phyloP scores from a whole-genome alignment of 1,140 invertebrate genomes.

The Drosophila sturtevanti region DNA sequence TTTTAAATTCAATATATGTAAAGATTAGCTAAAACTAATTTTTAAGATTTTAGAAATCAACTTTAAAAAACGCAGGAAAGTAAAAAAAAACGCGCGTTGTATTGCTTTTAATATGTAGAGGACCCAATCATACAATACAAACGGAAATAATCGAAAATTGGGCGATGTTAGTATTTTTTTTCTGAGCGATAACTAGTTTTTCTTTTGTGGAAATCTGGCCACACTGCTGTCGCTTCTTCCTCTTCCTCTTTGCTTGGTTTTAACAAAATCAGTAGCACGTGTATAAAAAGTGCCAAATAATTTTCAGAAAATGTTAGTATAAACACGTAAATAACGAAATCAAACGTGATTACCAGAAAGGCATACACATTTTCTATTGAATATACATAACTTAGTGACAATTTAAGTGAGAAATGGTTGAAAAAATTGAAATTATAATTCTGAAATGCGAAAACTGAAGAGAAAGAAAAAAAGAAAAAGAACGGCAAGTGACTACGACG shows the following conservation, averaged over 20 bases:
- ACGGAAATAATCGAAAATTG: neutral
- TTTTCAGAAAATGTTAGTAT: constrained; percentile 82
- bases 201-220: neutral
- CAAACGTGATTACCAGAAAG: constrained; percentile 31
- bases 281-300: constrained; percentile 83
- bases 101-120: too few species aligned
- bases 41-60: too few species aligned
- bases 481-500: constrained; percentile 52
- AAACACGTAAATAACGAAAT: constrained; percentile 41
- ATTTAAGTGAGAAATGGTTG: constrained; percentile 36
- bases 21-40: too few species aligned
- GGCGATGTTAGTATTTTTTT: neutral
- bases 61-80: too few species aligned
- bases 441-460: constrained; percentile 49
- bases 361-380: constrained; percentile 8
- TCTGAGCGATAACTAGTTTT: neutral
- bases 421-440: constrained; percentile 50
- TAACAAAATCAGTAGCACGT: constrained; percentile 81
- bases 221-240: constrained; percentile 10
- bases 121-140: too few species aligned
- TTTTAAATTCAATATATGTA: too few species aligned
- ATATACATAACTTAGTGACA: constrained; percentile 8
- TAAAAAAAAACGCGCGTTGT: too few species aligned
- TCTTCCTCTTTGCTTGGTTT: constrained; percentile 80
- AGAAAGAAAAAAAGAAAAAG: constrained; percentile 57